A percentile compares a stretch with the other conserved stretches of the same genome.
Evolutionary conservation across 2,888 invertebrate species (phyloP).

Genomic region (Stegophylla sp.): DNA sequence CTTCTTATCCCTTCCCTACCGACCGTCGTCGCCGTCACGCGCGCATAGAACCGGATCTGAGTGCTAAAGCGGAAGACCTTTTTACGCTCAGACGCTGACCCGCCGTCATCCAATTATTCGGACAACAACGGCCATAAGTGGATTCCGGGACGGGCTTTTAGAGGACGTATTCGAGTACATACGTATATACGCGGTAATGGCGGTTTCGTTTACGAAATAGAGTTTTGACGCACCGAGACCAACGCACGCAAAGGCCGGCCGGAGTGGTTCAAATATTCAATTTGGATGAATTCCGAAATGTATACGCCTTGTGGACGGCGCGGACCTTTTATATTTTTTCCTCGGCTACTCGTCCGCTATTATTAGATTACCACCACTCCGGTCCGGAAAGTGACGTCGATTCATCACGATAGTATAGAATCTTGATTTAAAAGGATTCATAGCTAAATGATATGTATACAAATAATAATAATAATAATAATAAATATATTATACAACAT

Average conservation of each 20-base stretch:
- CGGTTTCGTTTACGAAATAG: conserved; percentile 38
- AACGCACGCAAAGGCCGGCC: conserved; percentile 30
- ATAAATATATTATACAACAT: background rate
- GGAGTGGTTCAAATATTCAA: conserved; percentile 47
- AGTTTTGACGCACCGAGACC: conserved; percentile 19
- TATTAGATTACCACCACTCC: conserved; percentile 9
- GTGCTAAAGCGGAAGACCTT: conserved; percentile 31
- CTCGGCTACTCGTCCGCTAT: background rate
- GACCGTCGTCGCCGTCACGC: background rate
- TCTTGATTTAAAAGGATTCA: conserved; percentile 25
- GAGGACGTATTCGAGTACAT: conserved; percentile 13
- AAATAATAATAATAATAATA: conserved; percentile 3
- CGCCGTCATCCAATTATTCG: conserved; percentile 48
- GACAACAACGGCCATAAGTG: conserved; percentile 40
- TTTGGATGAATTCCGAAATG: conserved; percentile 32
- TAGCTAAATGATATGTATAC: background rate
- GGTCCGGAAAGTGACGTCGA: conserved; percentile 20
- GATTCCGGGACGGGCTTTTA: conserved; percentile 52
- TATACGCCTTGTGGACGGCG: background rate
- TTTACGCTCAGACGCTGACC: conserved; percentile 37
- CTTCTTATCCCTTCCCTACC: background rate
- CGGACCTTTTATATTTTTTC: conserved; percentile 7
- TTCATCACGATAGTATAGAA: background rate
- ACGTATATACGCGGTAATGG: conserved; percentile 36
- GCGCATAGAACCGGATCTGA: conserved; percentile 27